Percentiles rank a stretch among this genome's conserved stretches.
phyloP scores from a whole-genome alignment of 2,113 vertebrate species.

The Gopherus flavomarginatus region DNA sequence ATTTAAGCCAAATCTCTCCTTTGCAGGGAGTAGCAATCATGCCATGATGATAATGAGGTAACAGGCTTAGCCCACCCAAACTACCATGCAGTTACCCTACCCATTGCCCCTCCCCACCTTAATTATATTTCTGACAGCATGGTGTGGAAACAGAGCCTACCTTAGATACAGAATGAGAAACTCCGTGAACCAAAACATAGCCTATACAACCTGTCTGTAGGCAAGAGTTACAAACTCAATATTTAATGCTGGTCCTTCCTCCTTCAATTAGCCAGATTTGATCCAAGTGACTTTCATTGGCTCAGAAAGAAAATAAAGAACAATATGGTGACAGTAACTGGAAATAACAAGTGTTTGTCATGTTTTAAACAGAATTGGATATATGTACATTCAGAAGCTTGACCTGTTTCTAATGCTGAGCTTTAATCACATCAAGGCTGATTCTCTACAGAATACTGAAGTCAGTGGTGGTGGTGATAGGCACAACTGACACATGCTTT shows the following conservation, averaged over 20 bases:
- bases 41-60: not conserved
- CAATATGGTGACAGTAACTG: accelerated
- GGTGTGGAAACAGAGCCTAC: not conserved
- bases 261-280: not conserved
- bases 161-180: not conserved
- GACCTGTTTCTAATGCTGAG: not conserved
- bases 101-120: not conserved
- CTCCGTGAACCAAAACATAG: not conserved
- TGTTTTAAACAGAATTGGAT: not conserved
- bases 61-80: not conserved
- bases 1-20: not conserved
- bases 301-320: not conserved
- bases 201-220: not conserved
- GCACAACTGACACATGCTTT: not conserved
- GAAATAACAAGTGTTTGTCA: not conserved
- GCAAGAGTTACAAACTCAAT: not conserved
- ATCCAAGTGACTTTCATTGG: not conserved
- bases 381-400: accelerated
- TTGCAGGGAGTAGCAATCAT: not conserved
- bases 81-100: not conserved
- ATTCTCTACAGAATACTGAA: not conserved
- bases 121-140: not conserved
- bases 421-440: not conserved
- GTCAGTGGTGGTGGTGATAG: not conserved
- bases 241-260: not conserved